These are phyloP conservation scores for Pristis pectinata DNA, from an alignment of 2,797 vertebrate genomes.

Conservation along the genomic window DNA sequence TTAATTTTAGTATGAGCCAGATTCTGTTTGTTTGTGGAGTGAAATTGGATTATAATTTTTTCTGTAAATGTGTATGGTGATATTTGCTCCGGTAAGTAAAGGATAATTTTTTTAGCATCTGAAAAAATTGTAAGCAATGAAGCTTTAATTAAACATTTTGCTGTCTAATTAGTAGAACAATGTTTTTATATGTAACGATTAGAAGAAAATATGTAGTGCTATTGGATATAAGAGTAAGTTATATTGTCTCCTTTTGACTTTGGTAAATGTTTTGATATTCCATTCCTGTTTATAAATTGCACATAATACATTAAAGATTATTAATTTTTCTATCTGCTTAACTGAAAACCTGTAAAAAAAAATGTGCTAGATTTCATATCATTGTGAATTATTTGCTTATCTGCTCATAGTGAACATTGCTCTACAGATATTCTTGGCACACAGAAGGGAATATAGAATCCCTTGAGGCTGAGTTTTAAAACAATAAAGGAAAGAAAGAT, in stretches of 20 bases:
- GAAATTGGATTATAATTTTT: slow-evolving; percentile 68
- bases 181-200: not conserved
- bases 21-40: slow-evolving; percentile 61
- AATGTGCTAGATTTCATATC: not conserved
- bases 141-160: not conserved
- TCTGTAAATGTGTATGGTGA: slow-evolving; percentile 99
- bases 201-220: not conserved
- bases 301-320: not conserved
- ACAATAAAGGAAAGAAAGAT: not conserved
- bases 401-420: not conserved
- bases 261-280: not conserved
- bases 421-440: not conserved
- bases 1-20: slow-evolving; percentile 72
- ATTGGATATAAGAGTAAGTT: not conserved
- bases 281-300: not conserved
- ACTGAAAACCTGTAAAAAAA: slow-evolving; percentile 6
- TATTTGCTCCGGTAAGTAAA: slow-evolving; percentile 98
- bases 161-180: not conserved
- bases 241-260: slow-evolving; percentile 10
- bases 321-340: not conserved
- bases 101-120: not conserved
- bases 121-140: not conserved
- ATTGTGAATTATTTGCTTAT: not conserved
- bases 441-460: not conserved
- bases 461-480: not conserved